Percentiles rank a stretch among this genome's conserved stretches.
Conservation (phyloP, 2,113 vertebrate species). For the Ceyx melanurus region DNA sequence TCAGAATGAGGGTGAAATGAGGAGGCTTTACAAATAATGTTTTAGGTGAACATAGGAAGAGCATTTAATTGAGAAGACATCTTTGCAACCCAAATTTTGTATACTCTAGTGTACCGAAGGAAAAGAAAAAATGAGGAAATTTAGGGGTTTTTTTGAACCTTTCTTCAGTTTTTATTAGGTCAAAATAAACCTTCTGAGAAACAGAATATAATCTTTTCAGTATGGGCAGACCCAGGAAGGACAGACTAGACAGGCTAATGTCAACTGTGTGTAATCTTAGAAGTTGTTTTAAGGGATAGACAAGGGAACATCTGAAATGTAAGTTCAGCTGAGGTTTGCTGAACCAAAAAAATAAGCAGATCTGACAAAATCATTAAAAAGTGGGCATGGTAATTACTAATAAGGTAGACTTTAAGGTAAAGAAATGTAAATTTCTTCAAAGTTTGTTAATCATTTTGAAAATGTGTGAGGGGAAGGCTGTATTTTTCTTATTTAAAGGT, state of each 20-base stretch:
- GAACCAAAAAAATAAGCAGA: not conserved
- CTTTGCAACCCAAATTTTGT: not conserved
- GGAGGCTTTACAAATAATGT: conserved; percentile 18
- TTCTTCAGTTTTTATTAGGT: not conserved
- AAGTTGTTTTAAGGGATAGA: not conserved
- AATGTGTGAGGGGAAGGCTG: not conserved
- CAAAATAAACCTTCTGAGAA: not conserved
- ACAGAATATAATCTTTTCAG: not conserved
- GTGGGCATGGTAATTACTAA: not conserved
- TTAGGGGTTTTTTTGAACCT: not conserved
- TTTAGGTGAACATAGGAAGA: not conserved
- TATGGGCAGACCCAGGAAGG: not conserved
- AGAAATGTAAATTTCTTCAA: not conserved
- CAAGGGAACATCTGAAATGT: not conserved
- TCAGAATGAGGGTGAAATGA: conserved; percentile 3
- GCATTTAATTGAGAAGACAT: not conserved
- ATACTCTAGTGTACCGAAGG: not conserved
- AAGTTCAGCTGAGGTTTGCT: not conserved
- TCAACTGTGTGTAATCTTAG: not conserved
- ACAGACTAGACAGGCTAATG: not conserved
- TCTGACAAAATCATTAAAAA: not conserved
- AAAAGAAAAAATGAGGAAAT: not conserved
- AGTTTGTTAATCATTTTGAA: not conserved
- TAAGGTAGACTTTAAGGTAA: not conserved
- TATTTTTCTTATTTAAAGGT: not conserved